Percentiles rank a stretch among this genome's conserved stretches.
These are phyloP conservation scores for Dendrolimus kikuchii DNA, from an alignment of 1,140 invertebrate species.

Conservation along the genomic window DNA sequence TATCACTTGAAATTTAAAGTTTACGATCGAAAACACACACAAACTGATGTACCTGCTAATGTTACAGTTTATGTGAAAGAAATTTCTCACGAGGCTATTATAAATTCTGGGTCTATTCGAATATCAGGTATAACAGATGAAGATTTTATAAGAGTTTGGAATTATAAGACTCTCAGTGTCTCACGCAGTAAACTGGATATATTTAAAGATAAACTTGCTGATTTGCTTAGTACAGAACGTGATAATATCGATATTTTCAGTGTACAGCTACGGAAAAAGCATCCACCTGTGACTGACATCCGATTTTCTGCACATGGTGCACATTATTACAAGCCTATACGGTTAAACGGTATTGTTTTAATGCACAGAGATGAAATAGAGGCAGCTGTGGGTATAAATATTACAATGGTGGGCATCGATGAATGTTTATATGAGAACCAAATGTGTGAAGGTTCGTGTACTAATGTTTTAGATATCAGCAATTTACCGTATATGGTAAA, in stretches of 20 bases:
- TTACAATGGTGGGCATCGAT: slow-evolving; percentile 98
- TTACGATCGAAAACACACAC: slow-evolving; percentile 93
- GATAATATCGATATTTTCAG: slow-evolving; percentile 97
- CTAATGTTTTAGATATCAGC: slow-evolving; percentile 91
- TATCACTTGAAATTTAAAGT: slow-evolving; percentile 93
- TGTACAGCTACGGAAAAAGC: slow-evolving; percentile 88
- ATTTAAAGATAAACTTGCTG: slow-evolving; percentile 89
- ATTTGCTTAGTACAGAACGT: slow-evolving; percentile 85
- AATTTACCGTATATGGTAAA: slow-evolving; percentile 95
- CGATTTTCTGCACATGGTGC: slow-evolving; percentile 96
- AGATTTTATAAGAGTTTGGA: slow-evolving; percentile 95
- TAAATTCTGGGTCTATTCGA: slow-evolving; percentile 95
- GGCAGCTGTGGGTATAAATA: slow-evolving; percentile 92
- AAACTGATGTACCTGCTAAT: slow-evolving; percentile 92
- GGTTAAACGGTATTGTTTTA: slow-evolving; percentile 94
- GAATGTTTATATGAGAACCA: slow-evolving; percentile 97
- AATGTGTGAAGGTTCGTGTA: slow-evolving; percentile 96
- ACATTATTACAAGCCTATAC: slow-evolving; percentile 95
- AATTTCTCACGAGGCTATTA: slow-evolving; percentile 95
- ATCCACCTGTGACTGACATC: slow-evolving; percentile 93
- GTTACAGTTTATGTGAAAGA: slow-evolving; percentile 94
- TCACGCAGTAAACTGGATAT: slow-evolving; percentile 90
- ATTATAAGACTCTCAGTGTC: slow-evolving; percentile 88
- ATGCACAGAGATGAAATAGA: slow-evolving; percentile 96
- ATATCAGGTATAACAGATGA: slow-evolving; percentile 96